Conservation (phyloP, 2,797 vertebrate genomes). For the Synaphobranchus kaupii region DNA sequence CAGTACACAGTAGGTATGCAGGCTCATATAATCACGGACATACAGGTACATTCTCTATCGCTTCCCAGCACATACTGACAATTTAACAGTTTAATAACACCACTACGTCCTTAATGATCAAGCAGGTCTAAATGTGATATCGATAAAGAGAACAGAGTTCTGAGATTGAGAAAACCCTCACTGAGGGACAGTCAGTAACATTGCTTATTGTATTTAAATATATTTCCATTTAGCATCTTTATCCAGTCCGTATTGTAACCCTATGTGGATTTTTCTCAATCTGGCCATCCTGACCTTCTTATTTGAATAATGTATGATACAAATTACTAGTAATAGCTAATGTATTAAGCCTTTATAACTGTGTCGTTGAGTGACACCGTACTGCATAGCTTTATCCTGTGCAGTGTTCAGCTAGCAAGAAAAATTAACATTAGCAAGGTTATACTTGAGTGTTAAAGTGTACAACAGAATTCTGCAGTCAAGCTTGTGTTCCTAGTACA, state of each 20-base stretch:
- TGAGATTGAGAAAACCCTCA: not conserved
- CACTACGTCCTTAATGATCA: not conserved
- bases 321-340: not conserved
- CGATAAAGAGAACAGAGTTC: not conserved
- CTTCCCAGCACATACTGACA: not conserved
- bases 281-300: not conserved
- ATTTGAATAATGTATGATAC: not conserved
- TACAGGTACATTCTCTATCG: not conserved
- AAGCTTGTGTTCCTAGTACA: not conserved
- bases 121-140: not conserved
- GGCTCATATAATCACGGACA: not conserved
- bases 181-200: not conserved
- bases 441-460: not conserved
- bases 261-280: not conserved
- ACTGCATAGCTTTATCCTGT: not conserved
- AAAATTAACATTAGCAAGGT: not conserved
- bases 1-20: not conserved
- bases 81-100: not conserved
- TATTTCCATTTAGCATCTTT: not conserved
- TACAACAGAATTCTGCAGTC: not conserved
- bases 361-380: not conserved
- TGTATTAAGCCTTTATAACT: constrained; percentile 9
- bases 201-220: not conserved
- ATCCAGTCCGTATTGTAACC: not conserved
- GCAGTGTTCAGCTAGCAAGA: not conserved